phyloP scores from a whole-genome alignment of 2,113 vertebrate species.

The Oncorhynchus nerka region DNA sequence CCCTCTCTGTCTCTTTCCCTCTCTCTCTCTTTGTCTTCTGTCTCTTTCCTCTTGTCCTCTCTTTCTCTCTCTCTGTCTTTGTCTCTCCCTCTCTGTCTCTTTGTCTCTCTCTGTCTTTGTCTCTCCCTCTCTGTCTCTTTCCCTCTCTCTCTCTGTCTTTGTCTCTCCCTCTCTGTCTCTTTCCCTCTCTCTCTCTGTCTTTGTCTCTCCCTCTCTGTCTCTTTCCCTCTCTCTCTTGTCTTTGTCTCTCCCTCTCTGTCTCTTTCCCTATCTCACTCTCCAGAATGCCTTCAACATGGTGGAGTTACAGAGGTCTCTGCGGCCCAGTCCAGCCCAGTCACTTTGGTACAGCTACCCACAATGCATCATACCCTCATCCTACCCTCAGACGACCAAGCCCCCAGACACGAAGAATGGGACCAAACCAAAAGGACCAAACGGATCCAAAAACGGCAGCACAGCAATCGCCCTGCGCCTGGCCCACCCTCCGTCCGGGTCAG shows the following conservation, averaged over 20 bases:
- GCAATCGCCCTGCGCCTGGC: conserved; percentile 72
- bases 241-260: background rate
- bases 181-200: background rate
- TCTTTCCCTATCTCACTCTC: conserved; percentile 5
- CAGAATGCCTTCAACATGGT: conserved; percentile 87
- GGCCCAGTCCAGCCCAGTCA: conserved; percentile 77
- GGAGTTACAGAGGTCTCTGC: conserved; percentile 84
- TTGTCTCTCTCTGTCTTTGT: conserved; percentile 4
- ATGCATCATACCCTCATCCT: conserved; percentile 49
- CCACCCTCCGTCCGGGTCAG: conserved; percentile 66
- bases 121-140: background rate
- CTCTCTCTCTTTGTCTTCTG: conserved; percentile 13
- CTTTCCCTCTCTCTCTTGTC: background rate
- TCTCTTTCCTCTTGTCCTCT: no score
- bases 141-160: conserved; percentile 3
- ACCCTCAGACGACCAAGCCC: conserved; percentile 59
- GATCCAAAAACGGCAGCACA: conserved; percentile 51
- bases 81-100: background rate
- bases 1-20: no score
- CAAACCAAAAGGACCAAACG: conserved; percentile 23
- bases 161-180: no score
- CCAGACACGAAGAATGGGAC: conserved; percentile 32
- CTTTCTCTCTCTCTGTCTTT: no score
- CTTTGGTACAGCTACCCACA: conserved; percentile 69
- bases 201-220: no score